phyloP scores from a whole-genome alignment of 2,797 vertebrate species.

The Bovichtus variegatus region DNA sequence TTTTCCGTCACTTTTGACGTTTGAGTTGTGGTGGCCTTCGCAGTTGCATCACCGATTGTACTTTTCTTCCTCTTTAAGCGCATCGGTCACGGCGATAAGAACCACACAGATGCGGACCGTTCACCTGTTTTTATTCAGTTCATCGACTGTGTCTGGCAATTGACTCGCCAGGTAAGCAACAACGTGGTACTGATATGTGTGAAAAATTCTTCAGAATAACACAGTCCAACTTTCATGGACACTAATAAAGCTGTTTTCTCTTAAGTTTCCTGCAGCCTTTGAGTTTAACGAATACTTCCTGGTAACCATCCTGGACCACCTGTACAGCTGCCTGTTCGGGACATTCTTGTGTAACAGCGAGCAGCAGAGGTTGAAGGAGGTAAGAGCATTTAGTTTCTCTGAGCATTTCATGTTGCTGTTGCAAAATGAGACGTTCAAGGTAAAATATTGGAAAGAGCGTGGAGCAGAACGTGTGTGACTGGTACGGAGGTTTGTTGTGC shows the following conservation, averaged over 20 bases:
- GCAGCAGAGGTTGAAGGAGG: slow-evolving; percentile 94
- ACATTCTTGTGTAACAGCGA: slow-evolving; percentile 98
- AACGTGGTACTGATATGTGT: background rate
- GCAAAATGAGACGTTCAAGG: background rate
- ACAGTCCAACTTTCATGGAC: background rate
- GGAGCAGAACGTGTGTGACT: background rate
- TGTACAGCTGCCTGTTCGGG: slow-evolving; percentile 98
- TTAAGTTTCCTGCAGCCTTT: slow-evolving; percentile 96
- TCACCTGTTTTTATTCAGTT: slow-evolving; percentile 98
- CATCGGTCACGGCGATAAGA: slow-evolving; percentile 96
- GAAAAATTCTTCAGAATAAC: background rate
- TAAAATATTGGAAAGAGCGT: background rate
- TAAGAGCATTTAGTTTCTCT: slow-evolving; percentile 66
- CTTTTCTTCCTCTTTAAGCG: slow-evolving; percentile 83
- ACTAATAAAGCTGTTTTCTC: slow-evolving; percentile 22
- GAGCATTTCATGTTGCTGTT: background rate
- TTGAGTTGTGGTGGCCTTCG: fast-evolving
- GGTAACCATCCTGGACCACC: slow-evolving; percentile 95
- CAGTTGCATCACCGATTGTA: background rate
- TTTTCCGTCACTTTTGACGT: background rate
- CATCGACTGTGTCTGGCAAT: slow-evolving; percentile 97
- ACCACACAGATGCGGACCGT: slow-evolving; percentile 95
- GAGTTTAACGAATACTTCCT: slow-evolving; percentile 98
- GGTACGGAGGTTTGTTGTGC: background rate
- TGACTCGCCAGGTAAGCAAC: slow-evolving; percentile 93